phyloP scores from a whole-genome alignment of 2,888 invertebrate species.

The Agrotis ipsilon region DNA sequence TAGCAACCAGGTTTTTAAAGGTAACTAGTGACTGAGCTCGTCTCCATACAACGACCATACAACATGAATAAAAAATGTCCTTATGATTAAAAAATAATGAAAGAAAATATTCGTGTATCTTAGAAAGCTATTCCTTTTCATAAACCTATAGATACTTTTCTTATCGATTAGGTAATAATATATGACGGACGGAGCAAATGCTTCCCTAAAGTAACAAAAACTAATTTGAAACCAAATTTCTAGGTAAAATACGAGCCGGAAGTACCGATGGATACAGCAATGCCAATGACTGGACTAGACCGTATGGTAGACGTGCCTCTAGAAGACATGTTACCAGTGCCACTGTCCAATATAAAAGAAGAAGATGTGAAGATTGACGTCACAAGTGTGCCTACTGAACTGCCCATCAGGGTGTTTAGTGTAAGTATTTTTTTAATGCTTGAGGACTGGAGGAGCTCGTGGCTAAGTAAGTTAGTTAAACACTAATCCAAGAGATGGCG shows the following conservation, averaged over 20 bases:
- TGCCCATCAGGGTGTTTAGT: constrained; percentile 78
- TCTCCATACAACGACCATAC: too few species aligned
- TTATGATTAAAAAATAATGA: too few species aligned
- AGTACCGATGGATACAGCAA: constrained; percentile 65
- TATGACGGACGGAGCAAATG: too few species aligned
- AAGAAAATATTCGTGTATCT: background rate
- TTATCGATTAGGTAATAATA: too few species aligned
- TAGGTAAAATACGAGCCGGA: constrained; percentile 79
- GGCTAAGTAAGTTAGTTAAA: too few species aligned
- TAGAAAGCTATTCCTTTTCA: background rate
- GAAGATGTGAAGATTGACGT: constrained; percentile 83
- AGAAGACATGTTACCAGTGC: constrained; percentile 79
- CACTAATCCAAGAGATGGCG: too few species aligned
- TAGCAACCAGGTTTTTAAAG: too few species aligned
- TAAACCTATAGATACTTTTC: background rate
- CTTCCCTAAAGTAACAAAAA: background rate
- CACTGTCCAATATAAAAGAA: constrained; percentile 85
- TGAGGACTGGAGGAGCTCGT: too few species aligned
- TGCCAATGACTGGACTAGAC: constrained; percentile 70
- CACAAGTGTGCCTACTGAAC: constrained; percentile 73
- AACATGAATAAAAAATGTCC: too few species aligned
- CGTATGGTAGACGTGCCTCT: constrained; percentile 60
- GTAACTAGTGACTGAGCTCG: too few species aligned
- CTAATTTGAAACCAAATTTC: constrained; percentile 13
- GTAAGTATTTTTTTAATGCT: constrained; percentile 74